Evolutionary conservation across 2,797 vertebrate species (phyloP), one percentile per base, ranked within the genome.

Genomic region (Philypnodon macrostomus): DNA sequence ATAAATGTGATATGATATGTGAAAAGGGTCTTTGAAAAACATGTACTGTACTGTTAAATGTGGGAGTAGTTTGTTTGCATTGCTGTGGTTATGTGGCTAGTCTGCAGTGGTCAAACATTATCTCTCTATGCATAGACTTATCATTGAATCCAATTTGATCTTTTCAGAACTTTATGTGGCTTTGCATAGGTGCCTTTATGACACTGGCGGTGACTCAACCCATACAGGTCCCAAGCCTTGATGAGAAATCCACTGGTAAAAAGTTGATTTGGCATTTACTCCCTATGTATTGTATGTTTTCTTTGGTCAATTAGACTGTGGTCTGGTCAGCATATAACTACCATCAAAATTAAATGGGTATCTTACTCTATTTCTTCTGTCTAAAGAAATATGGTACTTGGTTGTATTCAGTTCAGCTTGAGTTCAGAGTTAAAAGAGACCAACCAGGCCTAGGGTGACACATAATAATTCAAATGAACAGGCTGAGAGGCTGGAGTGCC

Each of bases 31-130:
- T 72, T 73, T 55, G 67, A 76, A 67, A 26, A 79, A 47, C 76
- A 76, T 73, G 73, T 77, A 39, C 53, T 42, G 47, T 42, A 64
- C 12, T n/a, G n/a, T n/a, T n/a, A 41, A 54, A 46, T 47, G 62
- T 66, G 19, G 61, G 57, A 72, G 68, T 54, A 48, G 55, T 72
- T 76, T 57, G 68, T 68, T 53, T 62, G 61, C 52, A 72, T 76
- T 80, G 67, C 67, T 73, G 53, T 34, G 27, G 72, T 53, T 35
- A 48, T 58, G 51, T 48, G 45, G 10, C 53, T 49, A 27, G 47
- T 59, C 62, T 63, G 19, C 17, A 38, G 40, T 68, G 55, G 30
- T 70, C 52, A 66, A 73, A 46, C 24, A 24, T 40, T 53, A 58
- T 66, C 58, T 66, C 37, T 61, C 39, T 4, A 33, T n/a, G 58